phyloP scores from a whole-genome alignment of 2,113 vertebrate genomes.

The Lophochroa leadbeateri region DNA sequence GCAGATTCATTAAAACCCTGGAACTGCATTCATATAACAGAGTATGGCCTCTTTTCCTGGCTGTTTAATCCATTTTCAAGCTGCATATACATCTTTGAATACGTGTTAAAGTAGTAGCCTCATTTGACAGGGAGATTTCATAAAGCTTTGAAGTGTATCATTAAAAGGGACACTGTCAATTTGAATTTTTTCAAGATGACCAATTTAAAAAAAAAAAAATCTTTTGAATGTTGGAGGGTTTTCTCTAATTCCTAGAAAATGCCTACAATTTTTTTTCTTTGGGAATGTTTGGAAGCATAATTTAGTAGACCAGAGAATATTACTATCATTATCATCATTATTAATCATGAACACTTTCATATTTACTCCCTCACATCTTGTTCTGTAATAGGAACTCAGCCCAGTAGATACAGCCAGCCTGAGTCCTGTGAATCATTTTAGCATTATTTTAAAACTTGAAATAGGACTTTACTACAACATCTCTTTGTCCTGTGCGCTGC shows the following conservation, averaged over 20 bases:
- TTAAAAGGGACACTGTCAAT: conserved; percentile 11
- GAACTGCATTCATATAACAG: background rate
- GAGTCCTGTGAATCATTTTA: background rate
- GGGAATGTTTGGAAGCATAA: background rate
- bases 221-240: background rate
- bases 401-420: background rate
- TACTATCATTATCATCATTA: background rate
- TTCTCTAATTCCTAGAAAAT: conserved; percentile 8
- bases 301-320: background rate
- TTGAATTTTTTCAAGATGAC: conserved; percentile 29
- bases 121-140: conserved; percentile 23
- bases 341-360: background rate
- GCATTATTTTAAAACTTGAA: background rate
- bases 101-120: conserved; percentile 21
- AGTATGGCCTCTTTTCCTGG: conserved; percentile 11
- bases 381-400: background rate
- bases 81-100: conserved; percentile 5
- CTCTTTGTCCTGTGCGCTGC: background rate
- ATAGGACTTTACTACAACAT: background rate
- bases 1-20: conserved; percentile 7
- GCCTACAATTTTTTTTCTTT: background rate
- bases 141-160: conserved; percentile 28
- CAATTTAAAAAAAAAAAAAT: background rate
- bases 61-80: conserved; percentile 8
- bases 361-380: background rate